Evolutionary conservation across 64 coral and sea anemone species (phyloP), one percentile per base, ranked within the genome.

Genomic region (Orbicella faveolata): DNA sequence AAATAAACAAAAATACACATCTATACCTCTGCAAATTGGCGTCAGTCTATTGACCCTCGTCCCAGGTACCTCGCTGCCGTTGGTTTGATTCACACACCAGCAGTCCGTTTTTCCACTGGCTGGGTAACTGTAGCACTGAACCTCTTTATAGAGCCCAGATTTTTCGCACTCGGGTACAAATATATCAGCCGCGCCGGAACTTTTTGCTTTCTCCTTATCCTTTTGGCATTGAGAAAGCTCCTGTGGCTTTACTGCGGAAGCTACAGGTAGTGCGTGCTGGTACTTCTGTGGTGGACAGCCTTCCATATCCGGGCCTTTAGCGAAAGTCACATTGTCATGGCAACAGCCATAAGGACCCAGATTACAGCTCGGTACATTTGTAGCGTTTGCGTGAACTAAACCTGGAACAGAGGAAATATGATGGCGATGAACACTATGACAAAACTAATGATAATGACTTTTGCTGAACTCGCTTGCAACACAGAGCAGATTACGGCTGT

Each of bases 311-410:
- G 95, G 95, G 30, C 95, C 95, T 84, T 94, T 97, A 26, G 95
- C 95, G 41, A 84, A 89, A 35, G 91, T 94, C 6, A 36, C 52
- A 11, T 80, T 89, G 81, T 97, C 95, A 20, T 83, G 67, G 68
- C 95, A 97, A 73, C 95, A 97, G 4, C 95, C 95, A 73, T 97
- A 97, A 72, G 95, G 95, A 61, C 88, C 77, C 37, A 90, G 57
- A 20, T 97, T 88, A 80, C 95, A 96, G 16, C 75, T 92, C 21
- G 90, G 61, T 19, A 36, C 54, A 21, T 76, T 74, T 85, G 82
- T 72, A 6, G 57, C 72, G 33, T 44, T 21, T 9, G 74, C 41
- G 9, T 94, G 73, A 84, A 89, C 87, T 44, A 76, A 66, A 70
- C 62, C 92, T 94, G 9, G 39, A 63, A 36, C 59, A 79, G 35